Percentiles rank a stretch among this genome's conserved stretches.
phyloP scores from a whole-genome alignment of 2,888 invertebrate genomes.

The Catocala fraxini region DNA sequence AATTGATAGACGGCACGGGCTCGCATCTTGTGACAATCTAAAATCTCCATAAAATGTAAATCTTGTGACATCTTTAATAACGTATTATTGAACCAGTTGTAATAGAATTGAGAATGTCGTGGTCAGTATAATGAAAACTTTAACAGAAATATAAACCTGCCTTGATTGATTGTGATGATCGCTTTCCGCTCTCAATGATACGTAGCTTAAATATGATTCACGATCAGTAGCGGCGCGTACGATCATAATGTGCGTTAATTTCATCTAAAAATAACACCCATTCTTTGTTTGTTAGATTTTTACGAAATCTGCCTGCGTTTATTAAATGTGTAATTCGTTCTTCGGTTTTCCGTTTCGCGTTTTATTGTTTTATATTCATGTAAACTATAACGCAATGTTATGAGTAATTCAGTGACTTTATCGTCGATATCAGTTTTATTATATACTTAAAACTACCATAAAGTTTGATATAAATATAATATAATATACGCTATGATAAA shows the following conservation, averaged over 20 bases:
- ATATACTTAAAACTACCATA: slow-evolving; percentile 46
- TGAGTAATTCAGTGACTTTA: slow-evolving; percentile 48
- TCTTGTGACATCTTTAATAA: no score
- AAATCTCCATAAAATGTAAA: no score
- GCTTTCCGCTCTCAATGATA: slow-evolving; percentile 49
- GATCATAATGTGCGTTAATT: slow-evolving; percentile 85
- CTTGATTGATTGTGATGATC: neutral
- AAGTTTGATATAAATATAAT: slow-evolving; percentile 35
- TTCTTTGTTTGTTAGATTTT: slow-evolving; percentile 84
- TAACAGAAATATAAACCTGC: no score
- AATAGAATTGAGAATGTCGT: no score
- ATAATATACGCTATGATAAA: slow-evolving; percentile 6
- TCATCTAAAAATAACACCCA: slow-evolving; percentile 85
- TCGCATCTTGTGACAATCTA: no score
- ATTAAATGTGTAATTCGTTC: slow-evolving; percentile 62
- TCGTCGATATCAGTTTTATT: slow-evolving; percentile 50
- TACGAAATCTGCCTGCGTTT: slow-evolving; percentile 79
- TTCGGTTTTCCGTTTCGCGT: slow-evolving; percentile 44
- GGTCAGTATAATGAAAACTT: no score
- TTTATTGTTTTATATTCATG: slow-evolving; percentile 52
- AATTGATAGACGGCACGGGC: no score
- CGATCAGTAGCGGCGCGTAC: slow-evolving; percentile 75
- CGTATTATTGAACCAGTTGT: no score
- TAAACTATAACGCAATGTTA: slow-evolving; percentile 46
- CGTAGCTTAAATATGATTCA: slow-evolving; percentile 74